Conservation (phyloP, 2,113 vertebrate species). For the Benitochromis conjunctus region DNA sequence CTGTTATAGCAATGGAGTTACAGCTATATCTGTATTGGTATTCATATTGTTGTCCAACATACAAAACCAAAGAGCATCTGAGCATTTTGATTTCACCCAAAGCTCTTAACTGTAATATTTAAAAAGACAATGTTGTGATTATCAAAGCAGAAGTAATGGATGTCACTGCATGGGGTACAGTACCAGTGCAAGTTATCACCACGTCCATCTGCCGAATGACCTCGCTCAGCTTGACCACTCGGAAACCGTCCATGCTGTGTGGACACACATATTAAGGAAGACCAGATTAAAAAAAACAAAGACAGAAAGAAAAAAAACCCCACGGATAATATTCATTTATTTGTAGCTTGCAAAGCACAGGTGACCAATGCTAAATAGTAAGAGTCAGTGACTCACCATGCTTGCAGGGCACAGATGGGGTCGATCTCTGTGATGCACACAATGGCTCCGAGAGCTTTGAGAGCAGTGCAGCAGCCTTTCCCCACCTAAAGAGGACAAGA, state of each 20-base stretch:
- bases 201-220: slow-evolving; percentile 97
- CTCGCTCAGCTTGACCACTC: slow-evolving; percentile 95
- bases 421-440: slow-evolving; percentile 98
- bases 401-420: slow-evolving; percentile 96
- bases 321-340: neutral
- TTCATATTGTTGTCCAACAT: neutral
- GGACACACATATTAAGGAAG: neutral
- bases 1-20: neutral
- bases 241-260: slow-evolving; percentile 95
- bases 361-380: neutral
- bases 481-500: slow-evolving; percentile 79
- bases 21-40: neutral
- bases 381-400: slow-evolving; percentile 80
- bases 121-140: neutral
- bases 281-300: neutral
- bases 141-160: slow-evolving; percentile 35
- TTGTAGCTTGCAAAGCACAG: neutral
- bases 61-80: neutral
- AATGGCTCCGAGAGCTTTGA: slow-evolving; percentile 93
- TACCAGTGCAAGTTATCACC: slow-evolving; percentile 98
- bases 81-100: neutral
- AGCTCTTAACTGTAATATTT: neutral
- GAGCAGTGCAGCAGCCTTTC: slow-evolving; percentile 95
- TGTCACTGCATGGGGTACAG: neutral
- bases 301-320: neutral